Percentiles rank a stretch among this genome's conserved stretches.
Evolutionary conservation across 2,797 vertebrate species (phyloP).

Genomic region (Lerista edwardsae): DNA sequence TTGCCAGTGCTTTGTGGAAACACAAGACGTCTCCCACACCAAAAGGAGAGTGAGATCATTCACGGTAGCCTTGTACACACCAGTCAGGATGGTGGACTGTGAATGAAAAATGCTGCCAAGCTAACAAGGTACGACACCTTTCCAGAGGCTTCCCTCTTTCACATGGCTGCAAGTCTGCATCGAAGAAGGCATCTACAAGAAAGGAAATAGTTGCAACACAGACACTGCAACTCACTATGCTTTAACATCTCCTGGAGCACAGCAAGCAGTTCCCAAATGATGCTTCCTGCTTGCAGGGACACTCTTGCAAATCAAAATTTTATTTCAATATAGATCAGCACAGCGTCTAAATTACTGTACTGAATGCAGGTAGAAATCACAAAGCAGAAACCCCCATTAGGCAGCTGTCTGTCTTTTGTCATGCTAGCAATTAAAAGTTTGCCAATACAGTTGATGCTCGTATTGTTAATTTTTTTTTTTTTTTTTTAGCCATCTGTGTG

Average conservation of each 20-base stretch:
- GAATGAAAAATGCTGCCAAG: background rate
- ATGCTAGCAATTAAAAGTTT: slow-evolving; percentile 69
- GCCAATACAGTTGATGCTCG: slow-evolving; percentile 70
- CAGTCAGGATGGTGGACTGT: too few relatives aligned
- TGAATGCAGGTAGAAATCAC: background rate
- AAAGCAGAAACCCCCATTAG: background rate
- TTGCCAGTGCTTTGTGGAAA: background rate
- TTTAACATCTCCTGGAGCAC: background rate
- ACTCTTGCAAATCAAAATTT: background rate
- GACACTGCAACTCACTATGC: too few relatives aligned
- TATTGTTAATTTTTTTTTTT: slow-evolving; percentile 64
- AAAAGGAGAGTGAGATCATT: background rate
- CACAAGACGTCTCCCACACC: background rate
- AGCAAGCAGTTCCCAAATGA: background rate
- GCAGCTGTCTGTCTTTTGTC: slow-evolving; percentile 44
- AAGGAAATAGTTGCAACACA: background rate
- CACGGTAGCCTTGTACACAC: background rate
- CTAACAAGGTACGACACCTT: background rate
- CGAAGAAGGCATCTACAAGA: background rate
- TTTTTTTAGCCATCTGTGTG: slow-evolving; percentile 70
- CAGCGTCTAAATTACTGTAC: background rate
- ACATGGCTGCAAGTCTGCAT: background rate
- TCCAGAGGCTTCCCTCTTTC: background rate
- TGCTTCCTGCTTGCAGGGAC: background rate
- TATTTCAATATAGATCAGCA: background rate